Percentiles rank a stretch among this genome's conserved stretches.
phyloP scores from a whole-genome alignment of 1,140 invertebrate genomes.

The Lithobius niger region DNA sequence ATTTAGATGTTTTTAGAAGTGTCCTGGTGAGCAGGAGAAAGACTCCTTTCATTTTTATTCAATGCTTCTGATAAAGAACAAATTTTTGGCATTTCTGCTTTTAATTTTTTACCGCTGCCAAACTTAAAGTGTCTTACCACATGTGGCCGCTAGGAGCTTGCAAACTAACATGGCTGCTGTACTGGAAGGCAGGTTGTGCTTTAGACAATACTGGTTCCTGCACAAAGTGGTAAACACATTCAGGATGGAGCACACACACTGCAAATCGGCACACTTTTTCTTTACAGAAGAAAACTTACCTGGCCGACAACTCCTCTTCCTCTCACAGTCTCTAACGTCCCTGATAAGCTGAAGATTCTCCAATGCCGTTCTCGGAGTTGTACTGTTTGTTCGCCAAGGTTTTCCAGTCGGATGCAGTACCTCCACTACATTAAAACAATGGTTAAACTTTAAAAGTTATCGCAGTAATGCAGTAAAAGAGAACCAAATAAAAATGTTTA shows the following conservation, averaged over 20 bases:
- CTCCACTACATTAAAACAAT: slow-evolving; percentile 65
- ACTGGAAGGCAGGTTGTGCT: slow-evolving; percentile 85
- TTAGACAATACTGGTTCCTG: slow-evolving; percentile 76
- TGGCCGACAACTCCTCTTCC: slow-evolving; percentile 89
- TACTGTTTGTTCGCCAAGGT: slow-evolving; percentile 73
- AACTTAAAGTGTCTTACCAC: slow-evolving; percentile 52
- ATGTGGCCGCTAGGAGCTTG: slow-evolving; percentile 97
- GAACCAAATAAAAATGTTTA: too few relatives aligned
- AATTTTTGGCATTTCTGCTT: too few relatives aligned
- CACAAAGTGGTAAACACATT: slow-evolving; percentile 3
- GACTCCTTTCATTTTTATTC: too few relatives aligned
- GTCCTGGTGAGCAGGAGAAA: too few relatives aligned
- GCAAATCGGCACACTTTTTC: too few relatives aligned
- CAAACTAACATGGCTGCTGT: slow-evolving; percentile 88
- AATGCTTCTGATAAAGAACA: too few relatives aligned
- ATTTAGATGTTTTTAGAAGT: too few relatives aligned
- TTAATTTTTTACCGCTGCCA: not conserved
- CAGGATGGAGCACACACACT: too few relatives aligned
- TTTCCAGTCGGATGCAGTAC: slow-evolving; percentile 91
- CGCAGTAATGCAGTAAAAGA: too few relatives aligned
- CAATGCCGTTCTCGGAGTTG: slow-evolving; percentile 89
- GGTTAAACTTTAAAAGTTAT: slow-evolving; percentile 11
- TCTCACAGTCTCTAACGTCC: slow-evolving; percentile 84
- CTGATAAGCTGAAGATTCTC: slow-evolving; percentile 89
- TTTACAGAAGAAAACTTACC: too few relatives aligned